Evolutionary conservation across 2,888 invertebrate species (phyloP).

Genomic region (Tetragonula carbonaria): DNA sequence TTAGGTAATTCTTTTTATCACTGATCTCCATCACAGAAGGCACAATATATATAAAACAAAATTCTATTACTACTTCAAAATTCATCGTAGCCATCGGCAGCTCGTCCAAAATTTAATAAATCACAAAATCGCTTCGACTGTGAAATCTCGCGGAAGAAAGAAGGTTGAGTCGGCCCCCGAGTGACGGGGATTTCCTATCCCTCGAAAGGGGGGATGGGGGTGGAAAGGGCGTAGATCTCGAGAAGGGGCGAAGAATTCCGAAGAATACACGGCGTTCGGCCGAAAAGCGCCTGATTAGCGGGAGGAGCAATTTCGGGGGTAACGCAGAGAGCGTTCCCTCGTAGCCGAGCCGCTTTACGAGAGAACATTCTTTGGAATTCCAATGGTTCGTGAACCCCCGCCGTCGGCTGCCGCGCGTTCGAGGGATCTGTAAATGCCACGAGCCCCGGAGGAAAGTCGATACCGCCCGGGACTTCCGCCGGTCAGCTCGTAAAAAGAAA

Average conservation of each 20-base stretch:
- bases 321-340: conserved; percentile 50
- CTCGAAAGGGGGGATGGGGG: not conserved
- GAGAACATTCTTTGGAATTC: conserved; percentile 53
- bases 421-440: conserved; percentile 43
- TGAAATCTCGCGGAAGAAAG: too few species aligned
- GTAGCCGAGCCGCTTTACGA: conserved; percentile 51
- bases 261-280: conserved; percentile 11
- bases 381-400: conserved; percentile 40
- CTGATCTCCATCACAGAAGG: too few species aligned
- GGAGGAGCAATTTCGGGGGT: conserved; percentile 37
- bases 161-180: not conserved
- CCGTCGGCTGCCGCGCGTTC: conserved; percentile 13
- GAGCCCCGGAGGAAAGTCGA: conserved; percentile 51
- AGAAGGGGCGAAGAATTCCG: conserved; percentile 3
- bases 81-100: too few species aligned
- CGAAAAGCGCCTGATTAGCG: conserved; percentile 45
- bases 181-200: not conserved
- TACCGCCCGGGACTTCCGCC: conserved; percentile 39
- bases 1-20: too few species aligned
- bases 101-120: too few species aligned
- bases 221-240: not conserved
- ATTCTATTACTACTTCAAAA: too few species aligned
- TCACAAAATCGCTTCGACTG: too few species aligned
- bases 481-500: conserved; percentile 54
- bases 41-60: too few species aligned